Evolutionary conservation across 1,140 invertebrate genomes (phyloP), one percentile per base, ranked within the genome.

Genomic region (Nylanderia fulva): DNA sequence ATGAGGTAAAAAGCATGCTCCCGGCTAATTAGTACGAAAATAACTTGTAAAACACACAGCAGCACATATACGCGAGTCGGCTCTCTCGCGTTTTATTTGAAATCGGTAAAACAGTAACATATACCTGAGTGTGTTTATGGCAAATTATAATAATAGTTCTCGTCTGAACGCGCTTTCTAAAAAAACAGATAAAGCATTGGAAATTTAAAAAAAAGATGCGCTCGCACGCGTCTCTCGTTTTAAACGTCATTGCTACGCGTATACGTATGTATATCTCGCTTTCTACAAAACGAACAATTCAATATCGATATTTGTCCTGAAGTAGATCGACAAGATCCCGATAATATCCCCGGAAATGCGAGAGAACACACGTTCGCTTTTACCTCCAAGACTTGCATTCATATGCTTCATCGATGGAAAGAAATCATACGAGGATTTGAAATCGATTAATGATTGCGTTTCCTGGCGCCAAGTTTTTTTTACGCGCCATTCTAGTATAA

Each of bases 71-170:
- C 11, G 3, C 11, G 21, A 56, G 24, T 58, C 48, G 18, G 42
- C 7, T 80, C 64, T 71, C 52, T 80, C 64, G 64, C 64, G 27
- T 77, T 79, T 80, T 80, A 71, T 71, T 80, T 80, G 21, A 58
- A 58, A 69, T 29, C 60, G 42, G 21, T 15, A 42, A 39, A 80
- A 58, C 52, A 58, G 52, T 71, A 54, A 45, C 18, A 21, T 33
- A 24, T 11, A 21, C 18, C 21, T 7, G 15, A 11, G 33, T 13
- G 29, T n/a, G 9, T 66, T 66, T 69, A 24, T 71, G 64, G 24
- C 52, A 42, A 80, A 80, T 80, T 71, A 71, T 36, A 52, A 80
- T 71, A 58, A 80, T 71, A 71, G 7, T 15, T 56, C 7, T 80
- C 63, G 48, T 13, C n/a, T 58, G 9, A 33, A n/a, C n/a, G 48